Evolutionary conservation across 35 echinoderm and acorn worm genomes (phyloP).

Genomic region (Lytechinus pictus): DNA sequence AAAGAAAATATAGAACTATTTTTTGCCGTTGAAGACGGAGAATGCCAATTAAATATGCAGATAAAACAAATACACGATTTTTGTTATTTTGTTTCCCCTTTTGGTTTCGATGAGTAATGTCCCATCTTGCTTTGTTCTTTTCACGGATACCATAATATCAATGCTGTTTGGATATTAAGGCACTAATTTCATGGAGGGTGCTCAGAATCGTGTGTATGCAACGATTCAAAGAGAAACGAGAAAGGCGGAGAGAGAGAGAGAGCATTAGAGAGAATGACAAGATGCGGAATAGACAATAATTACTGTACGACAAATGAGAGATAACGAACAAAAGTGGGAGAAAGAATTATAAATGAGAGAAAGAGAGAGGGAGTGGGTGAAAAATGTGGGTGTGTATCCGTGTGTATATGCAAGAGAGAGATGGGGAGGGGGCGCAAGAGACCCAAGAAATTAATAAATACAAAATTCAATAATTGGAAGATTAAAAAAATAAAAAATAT

Average conservation of each 20-base stretch:
- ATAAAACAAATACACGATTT: neutral
- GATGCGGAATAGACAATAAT: too few relatives aligned
- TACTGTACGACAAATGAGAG: too few relatives aligned
- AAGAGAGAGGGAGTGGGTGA: neutral
- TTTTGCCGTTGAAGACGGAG: neutral
- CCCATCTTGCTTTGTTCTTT: neutral
- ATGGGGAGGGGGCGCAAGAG: neutral
- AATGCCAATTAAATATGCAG: slow-evolving; percentile 2
- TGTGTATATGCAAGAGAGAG: neutral
- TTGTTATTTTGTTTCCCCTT: neutral
- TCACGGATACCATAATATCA: neutral
- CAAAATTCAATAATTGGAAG: too few relatives aligned
- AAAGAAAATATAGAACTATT: slow-evolving; percentile 35
- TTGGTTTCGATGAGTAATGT: slow-evolving; percentile 9
- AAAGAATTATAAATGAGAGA: neutral
- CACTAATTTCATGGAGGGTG: too few relatives aligned
- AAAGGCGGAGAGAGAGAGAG: neutral
- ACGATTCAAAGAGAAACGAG: neutral
- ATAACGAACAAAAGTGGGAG: too few relatives aligned
- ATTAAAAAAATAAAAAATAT: too few relatives aligned
- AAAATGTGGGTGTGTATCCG: neutral
- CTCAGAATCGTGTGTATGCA: too few relatives aligned
- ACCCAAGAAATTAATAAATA: too few relatives aligned
- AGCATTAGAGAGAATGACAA: neutral
- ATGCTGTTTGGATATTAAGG: neutral